phyloP scores from a whole-genome alignment of 1,140 invertebrate species.

The Andricus grossulariae region DNA sequence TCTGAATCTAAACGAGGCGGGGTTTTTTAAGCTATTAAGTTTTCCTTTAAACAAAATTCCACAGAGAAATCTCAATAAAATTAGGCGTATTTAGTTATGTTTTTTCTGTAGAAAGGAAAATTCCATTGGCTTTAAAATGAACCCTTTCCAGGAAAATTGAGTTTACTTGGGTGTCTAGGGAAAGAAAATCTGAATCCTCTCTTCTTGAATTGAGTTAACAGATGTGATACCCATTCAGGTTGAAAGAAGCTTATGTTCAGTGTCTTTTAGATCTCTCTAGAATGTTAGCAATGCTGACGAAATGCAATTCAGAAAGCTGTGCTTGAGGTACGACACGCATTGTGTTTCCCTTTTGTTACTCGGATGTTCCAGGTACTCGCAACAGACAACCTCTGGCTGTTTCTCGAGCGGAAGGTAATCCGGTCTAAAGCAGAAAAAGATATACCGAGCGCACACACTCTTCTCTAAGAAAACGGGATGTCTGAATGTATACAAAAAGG shows the following conservation, averaged over 20 bases:
- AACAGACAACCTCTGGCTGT: slow-evolving; percentile 25
- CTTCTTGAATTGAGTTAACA: not conserved
- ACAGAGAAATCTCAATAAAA: too few species aligned
- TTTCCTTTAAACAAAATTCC: too few species aligned
- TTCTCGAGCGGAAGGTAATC: slow-evolving; percentile 9
- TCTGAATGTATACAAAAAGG: slow-evolving; percentile 5
- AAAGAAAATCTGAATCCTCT: too few species aligned
- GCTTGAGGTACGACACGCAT: slow-evolving; percentile 30
- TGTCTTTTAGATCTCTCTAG: not conserved
- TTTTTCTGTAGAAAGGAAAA: too few species aligned
- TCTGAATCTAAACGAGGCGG: too few species aligned
- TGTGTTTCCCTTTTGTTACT: slow-evolving; percentile 25
- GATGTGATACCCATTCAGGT: not conserved
- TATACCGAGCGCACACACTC: not conserved
- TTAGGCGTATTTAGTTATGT: too few species aligned
- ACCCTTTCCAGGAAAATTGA: too few species aligned
- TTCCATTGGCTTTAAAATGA: too few species aligned
- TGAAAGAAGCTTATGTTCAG: not conserved
- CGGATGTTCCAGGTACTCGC: not conserved
- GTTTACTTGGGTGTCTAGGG: too few species aligned
- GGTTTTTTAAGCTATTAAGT: too few species aligned
- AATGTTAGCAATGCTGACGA: slow-evolving; percentile 9
- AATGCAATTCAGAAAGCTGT: slow-evolving; percentile 26
- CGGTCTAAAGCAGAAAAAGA: slow-evolving; percentile 19
- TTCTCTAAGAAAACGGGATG: not conserved